Evolutionary conservation across 2,888 invertebrate genomes (phyloP).

Genomic region (Heliconius erato): DNA sequence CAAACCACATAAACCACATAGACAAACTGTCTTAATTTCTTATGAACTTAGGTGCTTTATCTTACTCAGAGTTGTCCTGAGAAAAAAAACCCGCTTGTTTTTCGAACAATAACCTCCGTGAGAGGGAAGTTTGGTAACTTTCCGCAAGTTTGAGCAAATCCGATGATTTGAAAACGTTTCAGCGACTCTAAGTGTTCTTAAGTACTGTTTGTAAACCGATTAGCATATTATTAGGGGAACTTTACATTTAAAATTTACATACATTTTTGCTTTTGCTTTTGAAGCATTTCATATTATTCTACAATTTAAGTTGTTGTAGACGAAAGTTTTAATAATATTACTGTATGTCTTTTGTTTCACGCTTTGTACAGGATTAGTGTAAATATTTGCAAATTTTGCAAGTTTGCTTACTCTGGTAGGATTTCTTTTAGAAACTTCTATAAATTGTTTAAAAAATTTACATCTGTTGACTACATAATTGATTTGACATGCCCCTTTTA

Average conservation of each 20-base stretch:
- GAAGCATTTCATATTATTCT: conserved; percentile 35
- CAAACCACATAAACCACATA: not conserved
- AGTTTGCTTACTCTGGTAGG: too few species aligned
- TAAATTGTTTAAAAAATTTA: too few species aligned
- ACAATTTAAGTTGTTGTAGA: conserved; percentile 14
- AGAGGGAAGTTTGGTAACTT: conserved; percentile 58
- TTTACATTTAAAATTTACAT: conserved; percentile 52
- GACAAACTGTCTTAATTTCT: not conserved
- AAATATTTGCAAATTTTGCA: not conserved
- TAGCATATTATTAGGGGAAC: conserved; percentile 61
- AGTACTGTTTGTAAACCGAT: conserved; percentile 65
- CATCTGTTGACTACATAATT: too few species aligned
- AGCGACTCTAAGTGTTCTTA: conserved; percentile 57
- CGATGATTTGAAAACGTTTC: conserved; percentile 63
- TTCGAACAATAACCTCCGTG: conserved; percentile 56
- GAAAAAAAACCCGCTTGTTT: conserved; percentile 56
- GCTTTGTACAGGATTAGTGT: not conserved
- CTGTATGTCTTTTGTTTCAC: conserved; percentile 19
- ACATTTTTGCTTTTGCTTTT: conserved; percentile 50
- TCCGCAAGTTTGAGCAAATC: conserved; percentile 59
- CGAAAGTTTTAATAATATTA: conserved; percentile 25
- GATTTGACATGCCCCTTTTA: too few species aligned
- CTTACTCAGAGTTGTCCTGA: not conserved
- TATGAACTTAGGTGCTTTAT: not conserved
- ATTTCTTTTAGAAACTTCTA: too few species aligned